Evolutionary conservation across 2,113 vertebrate genomes (phyloP).

Genomic region (Bostrychus sinensis): DNA sequence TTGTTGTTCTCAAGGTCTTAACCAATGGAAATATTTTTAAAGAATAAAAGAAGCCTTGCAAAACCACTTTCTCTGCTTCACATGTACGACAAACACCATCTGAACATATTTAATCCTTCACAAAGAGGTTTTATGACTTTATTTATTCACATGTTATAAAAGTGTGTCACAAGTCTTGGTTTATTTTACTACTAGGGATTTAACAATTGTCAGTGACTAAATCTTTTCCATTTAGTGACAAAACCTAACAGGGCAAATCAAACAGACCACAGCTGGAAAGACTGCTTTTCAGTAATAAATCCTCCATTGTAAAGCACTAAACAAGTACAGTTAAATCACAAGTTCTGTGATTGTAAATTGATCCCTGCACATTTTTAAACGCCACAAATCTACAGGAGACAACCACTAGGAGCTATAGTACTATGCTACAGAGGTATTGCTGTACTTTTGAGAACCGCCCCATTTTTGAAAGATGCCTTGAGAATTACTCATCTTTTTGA

Average conservation of each 20-base stretch:
- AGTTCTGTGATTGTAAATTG: background rate
- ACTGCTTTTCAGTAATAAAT: background rate
- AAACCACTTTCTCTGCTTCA: conserved; percentile 24
- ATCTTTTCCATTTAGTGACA: background rate
- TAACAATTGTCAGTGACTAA: background rate
- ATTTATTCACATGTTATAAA: background rate
- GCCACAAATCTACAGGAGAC: background rate
- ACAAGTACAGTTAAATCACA: background rate
- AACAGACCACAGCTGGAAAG: background rate
- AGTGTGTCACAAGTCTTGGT: background rate
- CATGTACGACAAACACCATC: conserved; percentile 2
- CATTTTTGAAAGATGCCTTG: no score
- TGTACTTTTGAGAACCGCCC: no score
- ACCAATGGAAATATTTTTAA: conserved; percentile 70
- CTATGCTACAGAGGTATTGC: no score
- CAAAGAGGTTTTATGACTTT: background rate
- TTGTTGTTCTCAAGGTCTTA: conserved; percentile 69
- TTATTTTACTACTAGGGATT: background rate
- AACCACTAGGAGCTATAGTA: no score
- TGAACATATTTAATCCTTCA: background rate
- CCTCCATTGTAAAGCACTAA: background rate
- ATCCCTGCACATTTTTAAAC: background rate
- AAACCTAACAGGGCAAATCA: background rate
- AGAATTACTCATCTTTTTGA: no score
- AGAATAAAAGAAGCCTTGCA: conserved; percentile 73